A percentile compares a stretch with the other conserved stretches of the same genome.
These are phyloP conservation scores for Lymantria dispar DNA, from an alignment of 2,888 invertebrate species.

Conservation along the genomic window DNA sequence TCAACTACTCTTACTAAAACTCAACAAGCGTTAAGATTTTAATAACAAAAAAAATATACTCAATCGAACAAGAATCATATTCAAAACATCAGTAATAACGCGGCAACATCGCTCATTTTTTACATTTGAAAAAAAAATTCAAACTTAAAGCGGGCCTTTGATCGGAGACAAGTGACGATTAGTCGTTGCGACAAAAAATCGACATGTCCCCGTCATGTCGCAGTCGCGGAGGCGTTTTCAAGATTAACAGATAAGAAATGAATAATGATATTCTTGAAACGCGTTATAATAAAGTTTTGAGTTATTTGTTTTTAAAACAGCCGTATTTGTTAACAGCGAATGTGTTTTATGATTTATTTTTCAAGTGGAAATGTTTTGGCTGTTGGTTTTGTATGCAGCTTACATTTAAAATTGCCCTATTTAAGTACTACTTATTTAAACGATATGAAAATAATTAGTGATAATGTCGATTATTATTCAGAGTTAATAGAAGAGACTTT, in stretches of 20 bases:
- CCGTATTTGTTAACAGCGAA: background rate
- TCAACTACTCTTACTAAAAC: constrained; percentile 3
- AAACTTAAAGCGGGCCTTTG: constrained; percentile 44
- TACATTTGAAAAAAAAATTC: constrained; percentile 34
- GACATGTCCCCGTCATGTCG: constrained; percentile 69
- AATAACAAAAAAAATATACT: constrained; percentile 26
- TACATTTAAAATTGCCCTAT: too few species aligned
- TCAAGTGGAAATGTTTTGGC: background rate
- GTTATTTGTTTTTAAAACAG: constrained; percentile 23
- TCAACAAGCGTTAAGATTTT: constrained; percentile 22
- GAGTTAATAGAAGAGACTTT: too few species aligned
- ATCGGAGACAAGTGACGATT: constrained; percentile 66
- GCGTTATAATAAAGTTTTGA: constrained; percentile 27
- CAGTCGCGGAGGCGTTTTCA: constrained; percentile 48
- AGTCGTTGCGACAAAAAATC: constrained; percentile 60
- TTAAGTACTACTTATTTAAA: too few species aligned
- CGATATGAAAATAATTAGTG: too few species aligned
- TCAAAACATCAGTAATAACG: constrained; percentile 50
- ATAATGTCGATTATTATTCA: too few species aligned
- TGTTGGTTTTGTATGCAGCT: background rate
- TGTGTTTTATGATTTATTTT: background rate
- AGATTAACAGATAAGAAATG: constrained; percentile 61
- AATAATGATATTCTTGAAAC: constrained; percentile 62
- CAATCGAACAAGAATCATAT: constrained; percentile 34
- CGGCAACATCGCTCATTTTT: constrained; percentile 45